Percentiles rank a stretch among this genome's conserved stretches.
Conservation (phyloP, 2,888 invertebrate genomes). For the Nymphalis c-album region DNA sequence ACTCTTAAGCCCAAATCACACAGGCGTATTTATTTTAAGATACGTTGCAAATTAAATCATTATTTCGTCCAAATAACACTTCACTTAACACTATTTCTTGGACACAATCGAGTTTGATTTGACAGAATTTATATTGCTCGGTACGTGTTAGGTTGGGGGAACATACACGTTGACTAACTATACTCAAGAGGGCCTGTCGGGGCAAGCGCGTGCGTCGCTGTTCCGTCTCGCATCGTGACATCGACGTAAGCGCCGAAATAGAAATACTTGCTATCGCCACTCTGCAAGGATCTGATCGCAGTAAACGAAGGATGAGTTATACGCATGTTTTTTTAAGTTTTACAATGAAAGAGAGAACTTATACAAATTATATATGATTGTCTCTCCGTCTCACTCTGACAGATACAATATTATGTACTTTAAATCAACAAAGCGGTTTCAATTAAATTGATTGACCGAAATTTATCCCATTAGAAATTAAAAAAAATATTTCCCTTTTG, state of each 20-base stretch:
- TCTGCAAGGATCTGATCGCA: slow-evolving; percentile 21
- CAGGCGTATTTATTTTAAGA: background rate
- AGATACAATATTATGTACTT: too few species aligned
- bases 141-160: slow-evolving; percentile 45
- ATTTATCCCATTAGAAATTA: too few species aligned
- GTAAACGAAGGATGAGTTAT: slow-evolving; percentile 41
- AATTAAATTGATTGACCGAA: too few species aligned
- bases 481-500: too few species aligned
- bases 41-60: slow-evolving; percentile 1
- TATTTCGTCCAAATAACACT: slow-evolving; percentile 15
- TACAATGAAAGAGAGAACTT: too few species aligned
- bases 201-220: slow-evolving; percentile 49
- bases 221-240: slow-evolving; percentile 51
- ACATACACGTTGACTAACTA: slow-evolving; percentile 54
- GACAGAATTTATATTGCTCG: slow-evolving; percentile 12
- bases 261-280: slow-evolving; percentile 53
- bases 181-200: slow-evolving; percentile 49
- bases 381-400: too few species aligned
- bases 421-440: too few species aligned
- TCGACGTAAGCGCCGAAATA: slow-evolving; percentile 71
- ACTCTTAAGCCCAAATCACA: background rate
- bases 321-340: slow-evolving; percentile 13
- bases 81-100: slow-evolving; percentile 25
- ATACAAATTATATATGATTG: too few species aligned
- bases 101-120: slow-evolving; percentile 11